Conservation (phyloP, 2,113 vertebrate genomes). For the Aldabrachelys gigantea region DNA sequence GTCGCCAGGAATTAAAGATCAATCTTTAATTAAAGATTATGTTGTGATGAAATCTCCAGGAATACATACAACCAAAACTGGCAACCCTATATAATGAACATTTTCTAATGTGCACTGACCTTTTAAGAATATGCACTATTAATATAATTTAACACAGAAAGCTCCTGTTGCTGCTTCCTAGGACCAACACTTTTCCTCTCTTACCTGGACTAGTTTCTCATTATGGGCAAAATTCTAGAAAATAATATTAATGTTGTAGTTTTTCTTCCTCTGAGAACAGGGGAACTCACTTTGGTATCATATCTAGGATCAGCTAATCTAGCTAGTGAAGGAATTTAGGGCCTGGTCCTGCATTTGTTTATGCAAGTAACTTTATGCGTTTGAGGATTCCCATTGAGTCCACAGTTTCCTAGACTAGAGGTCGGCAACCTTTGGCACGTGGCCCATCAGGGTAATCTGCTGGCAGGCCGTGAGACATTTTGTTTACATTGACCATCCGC, state of each 20-base stretch:
- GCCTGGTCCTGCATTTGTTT: background rate
- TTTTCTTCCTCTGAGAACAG: background rate
- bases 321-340: background rate
- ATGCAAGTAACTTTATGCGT: background rate
- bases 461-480: too few relatives aligned
- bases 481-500: too few relatives aligned
- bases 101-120: too few relatives aligned
- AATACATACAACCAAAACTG: too few relatives aligned
- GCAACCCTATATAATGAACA: background rate
- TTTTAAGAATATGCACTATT: background rate
- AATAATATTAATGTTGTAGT: background rate
- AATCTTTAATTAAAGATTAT: too few relatives aligned
- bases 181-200: background rate
- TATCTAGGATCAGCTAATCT: background rate
- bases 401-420: background rate
- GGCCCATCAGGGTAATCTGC: too few relatives aligned
- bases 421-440: too few relatives aligned
- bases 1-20: too few relatives aligned
- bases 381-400: background rate
- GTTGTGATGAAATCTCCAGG: too few relatives aligned
- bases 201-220: background rate
- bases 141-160: background rate
- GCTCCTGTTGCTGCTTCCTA: background rate
- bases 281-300: fast-evolving
- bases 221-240: background rate